These are phyloP conservation scores for Condylostylus longicornis DNA, from an alignment of 1,140 invertebrate genomes.

Conservation along the genomic window DNA sequence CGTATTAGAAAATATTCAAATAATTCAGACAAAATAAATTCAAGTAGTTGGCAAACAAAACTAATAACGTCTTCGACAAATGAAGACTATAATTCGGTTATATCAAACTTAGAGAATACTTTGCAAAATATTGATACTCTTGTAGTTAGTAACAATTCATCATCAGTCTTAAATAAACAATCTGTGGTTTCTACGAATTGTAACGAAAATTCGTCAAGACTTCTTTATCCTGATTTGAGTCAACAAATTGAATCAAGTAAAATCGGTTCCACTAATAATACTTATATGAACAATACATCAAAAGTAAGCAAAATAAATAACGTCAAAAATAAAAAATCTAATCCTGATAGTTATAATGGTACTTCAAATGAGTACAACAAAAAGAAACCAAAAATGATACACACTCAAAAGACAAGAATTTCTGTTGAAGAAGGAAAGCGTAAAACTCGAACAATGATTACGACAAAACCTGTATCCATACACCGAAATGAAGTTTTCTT, in stretches of 20 bases:
- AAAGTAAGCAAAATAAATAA: slow-evolving; percentile 24
- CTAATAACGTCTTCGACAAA: slow-evolving; percentile 9
- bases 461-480: slow-evolving; percentile 23
- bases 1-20: slow-evolving; percentile 18
- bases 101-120: slow-evolving; percentile 13
- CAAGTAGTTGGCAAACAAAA: slow-evolving; percentile 29
- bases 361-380: no score
- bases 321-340: slow-evolving; percentile 31
- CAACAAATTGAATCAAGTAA: background rate
- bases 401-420: slow-evolving; percentile 48
- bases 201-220: no score
- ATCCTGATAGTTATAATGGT: no score
- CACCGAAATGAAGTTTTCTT: slow-evolving; percentile 31
- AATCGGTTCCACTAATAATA: background rate
- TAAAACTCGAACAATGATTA: slow-evolving; percentile 41
- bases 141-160: slow-evolving; percentile 11
- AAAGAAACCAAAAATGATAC: slow-evolving; percentile 56
- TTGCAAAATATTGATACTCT: slow-evolving; percentile 21
- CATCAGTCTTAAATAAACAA: slow-evolving; percentile 11
- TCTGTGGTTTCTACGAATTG: background rate
- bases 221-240: no score
- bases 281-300: background rate
- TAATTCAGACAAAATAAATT: slow-evolving; percentile 26
- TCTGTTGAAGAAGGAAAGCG: slow-evolving; percentile 38
- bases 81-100: slow-evolving; percentile 14